Evolutionary conservation across 2,797 vertebrate species (phyloP).

Genomic region (Taeniopygia guttata): DNA sequence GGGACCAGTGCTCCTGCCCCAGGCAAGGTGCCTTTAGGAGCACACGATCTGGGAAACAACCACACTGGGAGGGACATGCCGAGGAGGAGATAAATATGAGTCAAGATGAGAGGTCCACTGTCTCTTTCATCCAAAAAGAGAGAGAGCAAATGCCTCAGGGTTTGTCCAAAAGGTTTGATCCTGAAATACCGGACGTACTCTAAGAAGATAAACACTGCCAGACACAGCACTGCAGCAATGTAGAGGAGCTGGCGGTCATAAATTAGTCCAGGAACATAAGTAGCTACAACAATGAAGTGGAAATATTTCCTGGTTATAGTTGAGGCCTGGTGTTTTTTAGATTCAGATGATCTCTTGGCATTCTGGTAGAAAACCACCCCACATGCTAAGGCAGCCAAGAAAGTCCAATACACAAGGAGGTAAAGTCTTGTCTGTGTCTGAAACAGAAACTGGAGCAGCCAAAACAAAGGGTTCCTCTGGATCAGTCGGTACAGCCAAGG

Average conservation of each 20-base stretch:
- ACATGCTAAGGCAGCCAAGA: conserved; percentile 82
- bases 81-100: conserved; percentile 93
- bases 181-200: conserved; percentile 93
- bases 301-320: conserved; percentile 92
- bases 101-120: conserved; percentile 93
- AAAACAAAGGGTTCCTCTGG: conserved; percentile 88
- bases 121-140: conserved; percentile 95
- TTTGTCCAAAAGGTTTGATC: conserved; percentile 89
- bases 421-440: conserved; percentile 82
- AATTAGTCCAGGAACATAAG: conserved; percentile 89
- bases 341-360: conserved; percentile 80
- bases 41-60: conserved; percentile 89
- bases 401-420: conserved; percentile 87
- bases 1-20: conserved; percentile 88
- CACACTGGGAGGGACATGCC: conserved; percentile 95
- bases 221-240: conserved; percentile 86
- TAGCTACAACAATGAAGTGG: conserved; percentile 92
- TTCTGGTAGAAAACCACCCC: conserved; percentile 90
- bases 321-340: conserved; percentile 91
- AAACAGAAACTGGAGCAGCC: conserved; percentile 90
- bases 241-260: conserved; percentile 89
- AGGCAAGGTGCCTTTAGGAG: conserved; percentile 80
- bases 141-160: conserved; percentile 85
- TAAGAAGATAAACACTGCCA: conserved; percentile 86
- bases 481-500: conserved; percentile 95